Percentiles rank a stretch among this genome's conserved stretches.
phyloP scores from a whole-genome alignment of 2,888 invertebrate genomes.

The Andrena dorsata region DNA sequence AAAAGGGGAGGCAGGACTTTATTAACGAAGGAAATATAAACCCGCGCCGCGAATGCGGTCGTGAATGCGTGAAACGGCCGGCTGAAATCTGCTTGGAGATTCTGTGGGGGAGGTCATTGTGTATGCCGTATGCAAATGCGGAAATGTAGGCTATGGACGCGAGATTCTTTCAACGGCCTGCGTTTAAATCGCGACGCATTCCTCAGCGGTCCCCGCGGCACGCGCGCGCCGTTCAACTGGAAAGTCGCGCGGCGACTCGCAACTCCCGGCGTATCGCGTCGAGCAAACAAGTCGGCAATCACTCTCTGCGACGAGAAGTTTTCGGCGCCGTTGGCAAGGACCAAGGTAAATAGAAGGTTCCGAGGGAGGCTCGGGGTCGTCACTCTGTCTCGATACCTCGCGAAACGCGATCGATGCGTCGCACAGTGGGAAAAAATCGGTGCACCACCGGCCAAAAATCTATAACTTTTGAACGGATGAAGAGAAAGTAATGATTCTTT shows the following conservation, averaged over 20 bases:
- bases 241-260: conserved; percentile 18
- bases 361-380: conserved; percentile 6
- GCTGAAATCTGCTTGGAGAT: not conserved
- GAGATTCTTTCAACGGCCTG: conserved; percentile 27
- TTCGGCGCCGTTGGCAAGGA: conserved; percentile 15
- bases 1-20: not conserved
- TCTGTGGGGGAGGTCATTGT: not conserved
- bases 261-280: conserved; percentile 12
- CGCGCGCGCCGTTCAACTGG: conserved; percentile 12
- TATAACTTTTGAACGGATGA: too few species aligned
- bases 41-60: not conserved
- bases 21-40: conserved; percentile 24
- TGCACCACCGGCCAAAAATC: too few species aligned
- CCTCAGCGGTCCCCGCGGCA: not conserved
- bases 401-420: conserved; percentile 32
- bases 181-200: not conserved
- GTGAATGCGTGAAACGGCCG: conserved; percentile 3
- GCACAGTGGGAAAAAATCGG: too few species aligned
- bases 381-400: conserved; percentile 48
- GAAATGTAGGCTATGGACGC: conserved; percentile 24
- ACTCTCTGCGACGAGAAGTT: conserved; percentile 34
- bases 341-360: conserved; percentile 47
- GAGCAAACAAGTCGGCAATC: conserved; percentile 57
- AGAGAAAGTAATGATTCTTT: too few species aligned
- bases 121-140: conserved; percentile 9